phyloP scores from a whole-genome alignment of 2,888 invertebrate genomes.

The Phortica okadai region DNA sequence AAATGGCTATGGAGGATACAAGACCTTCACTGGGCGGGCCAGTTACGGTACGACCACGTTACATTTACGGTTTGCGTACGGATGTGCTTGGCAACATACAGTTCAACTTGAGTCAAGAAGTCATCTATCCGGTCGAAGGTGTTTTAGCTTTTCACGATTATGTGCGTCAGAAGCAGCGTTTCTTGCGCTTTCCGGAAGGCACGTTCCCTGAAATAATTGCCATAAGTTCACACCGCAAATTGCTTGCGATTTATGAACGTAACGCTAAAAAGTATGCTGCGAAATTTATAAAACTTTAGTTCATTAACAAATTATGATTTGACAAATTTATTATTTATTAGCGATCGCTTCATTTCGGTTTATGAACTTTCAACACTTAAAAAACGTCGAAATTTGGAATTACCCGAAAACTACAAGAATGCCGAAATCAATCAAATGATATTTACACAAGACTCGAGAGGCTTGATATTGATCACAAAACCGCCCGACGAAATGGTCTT shows the following conservation, averaged over 20 bases:
- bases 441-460: conserved; percentile 88
- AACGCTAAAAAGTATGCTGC: conserved; percentile 57
- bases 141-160: conserved; percentile 86
- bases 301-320: background rate
- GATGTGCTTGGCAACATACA: conserved; percentile 83
- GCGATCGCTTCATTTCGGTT: conserved; percentile 74
- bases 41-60: conserved; percentile 72
- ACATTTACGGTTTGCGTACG: conserved; percentile 74
- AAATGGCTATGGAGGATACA: conserved; percentile 1
- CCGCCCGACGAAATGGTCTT: conserved; percentile 82
- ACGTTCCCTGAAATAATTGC: conserved; percentile 68
- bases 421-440: conserved; percentile 57
- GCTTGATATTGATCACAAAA: conserved; percentile 87
- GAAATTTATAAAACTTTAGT: background rate
- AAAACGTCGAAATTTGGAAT: conserved; percentile 81
- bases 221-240: conserved; percentile 71
- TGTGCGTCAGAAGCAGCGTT: conserved; percentile 84
- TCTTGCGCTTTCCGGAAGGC: conserved; percentile 79
- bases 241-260: conserved; percentile 73
- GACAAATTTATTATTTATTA: conserved; percentile 24
- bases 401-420: conserved; percentile 78
- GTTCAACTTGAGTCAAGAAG: conserved; percentile 84
- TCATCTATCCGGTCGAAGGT: conserved; percentile 88
- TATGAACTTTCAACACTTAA: conserved; percentile 85
- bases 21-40: conserved; percentile 41